Conservation (phyloP, 2,888 invertebrate genomes). For the Mactromeris polynyma region DNA sequence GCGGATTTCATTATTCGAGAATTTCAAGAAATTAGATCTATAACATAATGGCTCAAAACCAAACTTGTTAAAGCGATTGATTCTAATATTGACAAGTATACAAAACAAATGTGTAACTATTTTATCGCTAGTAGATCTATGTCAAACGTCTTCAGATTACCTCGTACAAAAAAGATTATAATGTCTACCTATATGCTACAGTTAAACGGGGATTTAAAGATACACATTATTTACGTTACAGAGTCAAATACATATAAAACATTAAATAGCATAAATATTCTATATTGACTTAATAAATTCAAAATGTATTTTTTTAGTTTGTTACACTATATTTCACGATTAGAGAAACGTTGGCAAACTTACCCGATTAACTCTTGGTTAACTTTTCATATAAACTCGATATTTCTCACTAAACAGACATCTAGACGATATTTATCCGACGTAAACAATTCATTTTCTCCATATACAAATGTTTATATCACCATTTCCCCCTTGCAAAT, state of each 20-base stretch:
- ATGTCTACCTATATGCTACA: too few species aligned
- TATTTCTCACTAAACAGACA: slow-evolving; percentile 31
- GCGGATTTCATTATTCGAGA: too few species aligned
- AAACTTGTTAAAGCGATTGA: neutral
- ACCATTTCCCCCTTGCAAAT: neutral
- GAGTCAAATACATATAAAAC: too few species aligned
- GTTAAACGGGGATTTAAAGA: too few species aligned
- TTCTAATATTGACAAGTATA: neutral
- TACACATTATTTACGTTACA: too few species aligned
- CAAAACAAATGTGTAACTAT: neutral
- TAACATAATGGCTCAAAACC: neutral
- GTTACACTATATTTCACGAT: neutral
- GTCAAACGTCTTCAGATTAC: neutral
- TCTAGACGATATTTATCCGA: slow-evolving; percentile 39
- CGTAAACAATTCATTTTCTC: slow-evolving; percentile 36
- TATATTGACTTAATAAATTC: neutral
- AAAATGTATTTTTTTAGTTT: neutral
- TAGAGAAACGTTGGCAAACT: slow-evolving; percentile 4
- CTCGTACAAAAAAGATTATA: neutral
- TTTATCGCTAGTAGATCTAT: slow-evolving; percentile 1
- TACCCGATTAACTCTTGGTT: neutral
- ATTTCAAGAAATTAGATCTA: neutral
- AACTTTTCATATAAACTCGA: neutral
- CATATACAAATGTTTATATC: slow-evolving; percentile 14
- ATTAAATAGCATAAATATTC: too few species aligned